Evolutionary conservation across 2,888 invertebrate species (phyloP), one percentile per base, ranked within the genome.

Genomic region (Stratiomys singularior): DNA sequence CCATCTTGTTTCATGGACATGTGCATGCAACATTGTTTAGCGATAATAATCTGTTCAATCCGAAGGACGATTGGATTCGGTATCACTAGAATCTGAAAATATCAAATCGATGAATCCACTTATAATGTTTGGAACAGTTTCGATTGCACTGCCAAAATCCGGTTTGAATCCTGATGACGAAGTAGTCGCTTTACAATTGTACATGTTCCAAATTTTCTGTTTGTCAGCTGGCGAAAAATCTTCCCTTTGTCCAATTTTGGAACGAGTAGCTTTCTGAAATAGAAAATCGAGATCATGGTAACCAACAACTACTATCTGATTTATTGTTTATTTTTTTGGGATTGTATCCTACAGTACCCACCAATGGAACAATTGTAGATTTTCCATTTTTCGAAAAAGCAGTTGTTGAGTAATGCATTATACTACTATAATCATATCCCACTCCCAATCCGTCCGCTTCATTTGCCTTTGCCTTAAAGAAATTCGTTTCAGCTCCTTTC

Each of bases 331-430:
- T n/a, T n/a, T 23, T 3, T 89, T 92, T 5, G 1, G 9, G 15
- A 47, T 28, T n/a, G n/a, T n/a, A n/a, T n/a, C n/a, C n/a, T n/a
- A n/a, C n/a, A n/a, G n/a, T n/a, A n/a, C 66, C 52, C 18, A 77
- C 77, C 69, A 52, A 56, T 0, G 93, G 87, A 30, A 90, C 87
- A 47, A 93, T 92, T 0, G 93, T 93, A 28, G 91, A 89, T 82
- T 88, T 85, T 1, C 90, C 89, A 84, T 93, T 93, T 72, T 82
- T 88, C 0, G 93, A 91, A 85, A 93, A 93, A 1, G 93, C 93
- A 44, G 89, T 90, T 64, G 89, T 88, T 0, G 93, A 92, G 85
- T 93, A 93, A 83, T 93, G 93, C 93, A 93, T 93, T 1, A 93
- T 92, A 80, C 93, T 93, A 81, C 90, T 89, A 85, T 91, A 93